A percentile compares a stretch with the other conserved stretches of the same genome.
These are phyloP conservation scores for Hyles vespertilio DNA, from an alignment of 1,140 invertebrate genomes.

Conservation along the genomic window DNA sequence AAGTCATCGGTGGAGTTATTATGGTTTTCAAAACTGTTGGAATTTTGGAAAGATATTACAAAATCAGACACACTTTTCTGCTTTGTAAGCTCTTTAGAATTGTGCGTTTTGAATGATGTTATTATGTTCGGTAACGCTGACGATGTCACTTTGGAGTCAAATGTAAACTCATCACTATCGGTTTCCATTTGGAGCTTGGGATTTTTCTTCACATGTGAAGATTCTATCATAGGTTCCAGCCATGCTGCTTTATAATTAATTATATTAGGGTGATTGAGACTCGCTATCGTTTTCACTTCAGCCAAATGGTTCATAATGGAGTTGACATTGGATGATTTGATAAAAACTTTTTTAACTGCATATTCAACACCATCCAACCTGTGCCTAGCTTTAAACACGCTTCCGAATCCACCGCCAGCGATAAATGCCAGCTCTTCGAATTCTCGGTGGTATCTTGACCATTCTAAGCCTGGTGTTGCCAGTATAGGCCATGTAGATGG, in stretches of 20 bases:
- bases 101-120: constrained; percentile 65
- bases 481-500: constrained; percentile 68
- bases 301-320: constrained; percentile 79
- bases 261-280: constrained; percentile 87
- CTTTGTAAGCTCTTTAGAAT: constrained; percentile 57
- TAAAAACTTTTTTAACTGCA: constrained; percentile 88
- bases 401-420: constrained; percentile 85
- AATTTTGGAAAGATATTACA: constrained; percentile 57
- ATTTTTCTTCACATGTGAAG: constrained; percentile 48
- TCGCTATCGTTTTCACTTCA: constrained; percentile 88
- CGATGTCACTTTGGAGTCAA: constrained; percentile 39
- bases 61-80: constrained; percentile 57
- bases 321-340: constrained; percentile 78
- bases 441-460: constrained; percentile 83
- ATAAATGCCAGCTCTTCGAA: constrained; percentile 85
- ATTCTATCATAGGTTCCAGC: constrained; percentile 80
- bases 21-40: constrained; percentile 44
- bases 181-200: constrained; percentile 51
- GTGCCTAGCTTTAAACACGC: constrained; percentile 78
- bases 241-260: constrained; percentile 90
- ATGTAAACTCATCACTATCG: constrained; percentile 51
- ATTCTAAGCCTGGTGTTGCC: constrained; percentile 62
- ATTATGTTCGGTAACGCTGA: constrained; percentile 55
- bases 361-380: constrained; percentile 85
- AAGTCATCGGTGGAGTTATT: constrained; percentile 37